phyloP scores from a whole-genome alignment of 1,140 invertebrate genomes.

The Epicauta chinensis region DNA sequence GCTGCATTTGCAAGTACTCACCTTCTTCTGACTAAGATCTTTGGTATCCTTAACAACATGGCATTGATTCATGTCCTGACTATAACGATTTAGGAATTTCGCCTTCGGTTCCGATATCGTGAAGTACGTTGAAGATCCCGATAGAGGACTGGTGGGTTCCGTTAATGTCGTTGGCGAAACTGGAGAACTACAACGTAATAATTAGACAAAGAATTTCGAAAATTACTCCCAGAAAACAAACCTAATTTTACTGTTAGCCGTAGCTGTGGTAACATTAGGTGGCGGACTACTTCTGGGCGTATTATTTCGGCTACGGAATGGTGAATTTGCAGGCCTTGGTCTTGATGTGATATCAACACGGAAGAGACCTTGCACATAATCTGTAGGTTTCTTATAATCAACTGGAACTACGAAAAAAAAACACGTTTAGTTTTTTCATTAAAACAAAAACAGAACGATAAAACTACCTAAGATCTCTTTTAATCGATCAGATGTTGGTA shows the following conservation, averaged over 20 bases:
- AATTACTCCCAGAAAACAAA: neutral
- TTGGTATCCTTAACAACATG: constrained; percentile 45
- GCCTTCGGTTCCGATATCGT: constrained; percentile 65
- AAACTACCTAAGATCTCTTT: constrained; percentile 58
- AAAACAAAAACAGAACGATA: constrained; percentile 29
- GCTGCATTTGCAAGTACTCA: constrained; percentile 35
- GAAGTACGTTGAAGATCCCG: constrained; percentile 58
- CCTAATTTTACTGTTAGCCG: neutral
- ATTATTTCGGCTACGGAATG: constrained; percentile 36
- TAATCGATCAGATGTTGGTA: constrained; percentile 62
- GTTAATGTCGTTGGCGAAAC: constrained; percentile 22
- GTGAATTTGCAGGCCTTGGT: constrained; percentile 41
- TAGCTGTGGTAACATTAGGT: constrained; percentile 9
- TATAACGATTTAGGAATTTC: constrained; percentile 56
- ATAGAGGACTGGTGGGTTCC: constrained; percentile 44
- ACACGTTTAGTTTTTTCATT: neutral
- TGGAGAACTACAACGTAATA: constrained; percentile 30
- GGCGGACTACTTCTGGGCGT: constrained; percentile 36
- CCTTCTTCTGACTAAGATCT: constrained; percentile 63
- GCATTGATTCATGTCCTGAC: constrained; percentile 48
- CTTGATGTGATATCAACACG: constrained; percentile 58
- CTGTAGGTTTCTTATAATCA: constrained; percentile 66
- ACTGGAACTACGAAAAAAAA: constrained; percentile 56
- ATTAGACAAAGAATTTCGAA: too few relatives aligned
- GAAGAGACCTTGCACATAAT: constrained; percentile 76